phyloP scores from a whole-genome alignment of 2,888 invertebrate species.

The Amblyteles armatorius region DNA sequence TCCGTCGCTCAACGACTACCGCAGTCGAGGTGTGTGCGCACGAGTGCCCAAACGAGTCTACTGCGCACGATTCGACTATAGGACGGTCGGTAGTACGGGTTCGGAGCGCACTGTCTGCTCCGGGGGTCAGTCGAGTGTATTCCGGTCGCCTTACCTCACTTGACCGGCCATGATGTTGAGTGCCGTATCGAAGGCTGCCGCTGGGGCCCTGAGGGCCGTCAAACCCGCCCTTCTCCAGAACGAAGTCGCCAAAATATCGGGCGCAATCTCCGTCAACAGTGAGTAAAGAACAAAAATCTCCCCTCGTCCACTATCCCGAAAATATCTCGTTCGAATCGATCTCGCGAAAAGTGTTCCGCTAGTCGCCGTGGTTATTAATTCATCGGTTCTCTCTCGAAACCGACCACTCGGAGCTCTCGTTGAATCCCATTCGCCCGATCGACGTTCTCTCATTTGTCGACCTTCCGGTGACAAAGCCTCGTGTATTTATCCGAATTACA shows the following conservation, averaged over 20 bases:
- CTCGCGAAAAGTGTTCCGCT: constrained; percentile 11
- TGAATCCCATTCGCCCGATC: not conserved
- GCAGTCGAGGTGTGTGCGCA: constrained; percentile 58
- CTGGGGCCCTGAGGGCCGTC: constrained; percentile 86
- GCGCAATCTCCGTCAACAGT: constrained; percentile 86
- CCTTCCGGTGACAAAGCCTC: constrained; percentile 7
- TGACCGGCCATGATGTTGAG: constrained; percentile 87
- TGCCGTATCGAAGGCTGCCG: constrained; percentile 86
- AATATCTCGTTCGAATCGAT: not conserved
- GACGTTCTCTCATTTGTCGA: not conserved
- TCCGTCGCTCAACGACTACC: constrained; percentile 41
- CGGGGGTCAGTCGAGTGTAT: constrained; percentile 69
- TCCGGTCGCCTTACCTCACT: constrained; percentile 79
- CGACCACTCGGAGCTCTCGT: not conserved
- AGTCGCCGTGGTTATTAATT: constrained; percentile 12
- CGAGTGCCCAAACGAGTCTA: constrained; percentile 31
- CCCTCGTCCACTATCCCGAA: constrained; percentile 6
- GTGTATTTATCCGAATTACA: constrained; percentile 15
- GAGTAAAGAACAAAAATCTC: constrained; percentile 80
- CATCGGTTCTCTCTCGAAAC: not conserved
- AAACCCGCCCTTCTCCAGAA: constrained; percentile 86
- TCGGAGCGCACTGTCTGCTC: constrained; percentile 61
- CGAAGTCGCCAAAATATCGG: constrained; percentile 85
- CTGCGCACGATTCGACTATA: constrained; percentile 54
- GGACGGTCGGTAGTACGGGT: constrained; percentile 29